A percentile compares a stretch with the other conserved stretches of the same genome.
Evolutionary conservation across 2,797 vertebrate genomes (phyloP).

Genomic region (Poecilia gillii): DNA sequence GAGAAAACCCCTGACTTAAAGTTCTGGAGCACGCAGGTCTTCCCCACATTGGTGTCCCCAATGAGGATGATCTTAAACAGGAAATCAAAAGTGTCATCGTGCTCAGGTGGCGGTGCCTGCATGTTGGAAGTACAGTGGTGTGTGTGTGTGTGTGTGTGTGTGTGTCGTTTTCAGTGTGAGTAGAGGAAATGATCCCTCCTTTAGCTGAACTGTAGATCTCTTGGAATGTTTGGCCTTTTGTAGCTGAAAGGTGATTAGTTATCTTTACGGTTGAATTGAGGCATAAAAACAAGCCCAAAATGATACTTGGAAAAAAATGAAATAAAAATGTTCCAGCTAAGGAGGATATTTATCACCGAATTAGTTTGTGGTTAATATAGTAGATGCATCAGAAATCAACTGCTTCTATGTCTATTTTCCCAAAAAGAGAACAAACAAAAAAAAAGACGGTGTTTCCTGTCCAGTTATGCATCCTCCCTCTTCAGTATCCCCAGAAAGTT

Average conservation of each 20-base stretch:
- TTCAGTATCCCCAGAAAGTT: not conserved
- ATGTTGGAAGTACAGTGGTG: slow-evolving; percentile 58
- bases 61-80: slow-evolving; percentile 97
- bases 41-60: slow-evolving; percentile 96
- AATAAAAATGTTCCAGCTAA: not conserved
- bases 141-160: not conserved
- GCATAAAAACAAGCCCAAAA: not conserved
- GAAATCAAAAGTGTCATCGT: slow-evolving; percentile 92
- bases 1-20: slow-evolving; percentile 91
- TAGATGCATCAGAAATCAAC: not conserved
- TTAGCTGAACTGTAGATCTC: slow-evolving; percentile 8
- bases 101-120: slow-evolving; percentile 73
- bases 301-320: not conserved
- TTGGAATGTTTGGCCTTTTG: slow-evolving; percentile 26
- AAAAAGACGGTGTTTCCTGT: not conserved
- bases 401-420: not conserved
- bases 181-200: slow-evolving; percentile 11
- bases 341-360: slow-evolving; percentile 15
- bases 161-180: not conserved
- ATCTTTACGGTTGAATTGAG: slow-evolving; percentile 9
- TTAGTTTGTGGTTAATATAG: not conserved
- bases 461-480: not conserved
- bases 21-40: slow-evolving; percentile 96
- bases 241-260: slow-evolving; percentile 2
- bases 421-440: not conserved